phyloP scores from a whole-genome alignment of 2,113 vertebrate genomes.

The Sinocyclocheilus maitianheensis region DNA sequence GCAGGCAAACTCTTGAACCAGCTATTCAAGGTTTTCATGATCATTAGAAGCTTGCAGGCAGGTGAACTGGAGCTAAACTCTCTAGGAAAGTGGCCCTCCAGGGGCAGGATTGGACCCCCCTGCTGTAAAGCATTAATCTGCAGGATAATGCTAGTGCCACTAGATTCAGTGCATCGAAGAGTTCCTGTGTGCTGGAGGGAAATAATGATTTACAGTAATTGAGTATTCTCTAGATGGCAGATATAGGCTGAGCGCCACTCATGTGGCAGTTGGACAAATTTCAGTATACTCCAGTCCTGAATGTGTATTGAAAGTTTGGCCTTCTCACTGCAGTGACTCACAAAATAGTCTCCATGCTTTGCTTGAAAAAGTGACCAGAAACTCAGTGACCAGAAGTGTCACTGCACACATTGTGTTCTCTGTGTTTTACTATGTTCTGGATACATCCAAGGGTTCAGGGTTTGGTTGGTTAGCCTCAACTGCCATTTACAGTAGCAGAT shows the following conservation, averaged over 20 bases:
- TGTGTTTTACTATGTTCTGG: neutral
- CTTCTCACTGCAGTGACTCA: neutral
- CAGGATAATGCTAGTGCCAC: neutral
- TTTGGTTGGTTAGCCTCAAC: neutral
- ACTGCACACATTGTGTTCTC: neutral
- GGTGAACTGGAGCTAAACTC: neutral
- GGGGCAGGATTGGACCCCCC: neutral
- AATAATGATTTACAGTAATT: neutral
- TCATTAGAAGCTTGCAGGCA: neutral
- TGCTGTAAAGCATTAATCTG: neutral
- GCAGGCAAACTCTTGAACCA: neutral
- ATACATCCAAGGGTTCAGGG: neutral
- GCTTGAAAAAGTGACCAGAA: neutral
- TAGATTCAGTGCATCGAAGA: neutral
- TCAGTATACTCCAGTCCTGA: neutral
- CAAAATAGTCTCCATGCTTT: neutral
- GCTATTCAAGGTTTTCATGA: neutral
- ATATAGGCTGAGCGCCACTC: neutral
- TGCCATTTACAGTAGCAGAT: neutral
- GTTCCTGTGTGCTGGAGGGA: neutral
- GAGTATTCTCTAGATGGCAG: neutral
- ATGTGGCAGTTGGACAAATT: neutral
- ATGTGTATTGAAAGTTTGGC: neutral
- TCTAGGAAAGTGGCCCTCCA: neutral
- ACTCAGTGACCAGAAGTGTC: neutral